These are phyloP conservation scores for Trematocara zebra DNA, from an alignment of 2,113 vertebrate genomes.

Conservation along the genomic window DNA sequence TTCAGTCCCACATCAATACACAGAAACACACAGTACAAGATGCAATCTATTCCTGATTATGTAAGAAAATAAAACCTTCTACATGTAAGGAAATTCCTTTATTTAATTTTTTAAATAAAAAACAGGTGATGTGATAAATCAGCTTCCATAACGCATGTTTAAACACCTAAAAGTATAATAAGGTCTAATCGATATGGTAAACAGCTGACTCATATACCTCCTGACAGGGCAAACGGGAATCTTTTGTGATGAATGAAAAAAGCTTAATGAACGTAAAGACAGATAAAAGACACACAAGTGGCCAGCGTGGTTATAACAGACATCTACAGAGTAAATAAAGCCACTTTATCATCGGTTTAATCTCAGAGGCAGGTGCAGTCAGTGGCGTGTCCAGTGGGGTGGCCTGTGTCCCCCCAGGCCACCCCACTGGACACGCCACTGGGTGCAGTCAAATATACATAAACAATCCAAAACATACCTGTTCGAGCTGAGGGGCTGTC, in stretches of 20 bases:
- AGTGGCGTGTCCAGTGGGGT: background rate
- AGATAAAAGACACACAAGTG: background rate
- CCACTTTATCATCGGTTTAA: background rate
- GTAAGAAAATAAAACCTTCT: background rate
- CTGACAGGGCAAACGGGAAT: background rate
- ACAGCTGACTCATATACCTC: conserved; percentile 6
- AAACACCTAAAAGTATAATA: background rate
- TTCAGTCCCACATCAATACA: background rate
- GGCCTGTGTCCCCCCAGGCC: no score
- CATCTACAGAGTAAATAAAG: background rate
- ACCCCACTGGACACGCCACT: no score
- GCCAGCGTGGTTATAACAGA: background rate
- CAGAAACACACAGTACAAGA: background rate
- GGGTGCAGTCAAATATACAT: background rate
- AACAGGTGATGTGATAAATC: background rate
- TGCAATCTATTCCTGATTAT: background rate
- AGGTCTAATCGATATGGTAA: background rate
- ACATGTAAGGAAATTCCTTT: background rate
- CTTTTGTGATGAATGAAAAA: background rate
- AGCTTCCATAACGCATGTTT: background rate
- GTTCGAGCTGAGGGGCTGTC: background rate
- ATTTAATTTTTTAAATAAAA: background rate
- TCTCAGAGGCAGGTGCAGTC: background rate
- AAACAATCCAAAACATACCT: conserved; percentile 40
- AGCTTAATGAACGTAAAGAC: background rate